A percentile compares a stretch with the other conserved stretches of the same genome.
phyloP scores from a whole-genome alignment of 2,888 invertebrate species.

The Epinotia demarniana region DNA sequence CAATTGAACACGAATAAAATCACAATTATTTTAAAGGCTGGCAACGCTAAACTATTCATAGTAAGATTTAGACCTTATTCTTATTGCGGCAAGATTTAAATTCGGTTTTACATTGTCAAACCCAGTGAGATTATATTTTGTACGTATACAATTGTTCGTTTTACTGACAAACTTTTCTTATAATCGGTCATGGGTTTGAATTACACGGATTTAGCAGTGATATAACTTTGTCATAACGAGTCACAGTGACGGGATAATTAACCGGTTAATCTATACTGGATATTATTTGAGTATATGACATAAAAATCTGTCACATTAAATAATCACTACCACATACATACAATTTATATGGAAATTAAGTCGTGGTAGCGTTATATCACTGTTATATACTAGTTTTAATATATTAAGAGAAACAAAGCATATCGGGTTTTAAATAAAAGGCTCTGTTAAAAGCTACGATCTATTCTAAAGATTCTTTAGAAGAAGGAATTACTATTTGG shows the following conservation, averaged over 20 bases:
- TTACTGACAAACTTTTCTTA: too few relatives aligned
- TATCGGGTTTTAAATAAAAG: neutral
- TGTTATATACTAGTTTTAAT: neutral
- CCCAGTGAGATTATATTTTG: neutral
- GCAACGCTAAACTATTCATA: neutral
- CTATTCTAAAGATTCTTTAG: too few relatives aligned
- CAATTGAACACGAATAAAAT: constrained; percentile 32
- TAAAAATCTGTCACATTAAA: too few relatives aligned
- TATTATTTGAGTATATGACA: too few relatives aligned
- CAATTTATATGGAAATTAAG: too few relatives aligned
- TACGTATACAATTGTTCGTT: neutral
- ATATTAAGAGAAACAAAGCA: neutral
- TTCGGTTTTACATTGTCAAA: neutral
- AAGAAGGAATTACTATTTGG: neutral
- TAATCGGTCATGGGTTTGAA: too few relatives aligned
- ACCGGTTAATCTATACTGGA: too few relatives aligned
- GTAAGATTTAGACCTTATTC: neutral
- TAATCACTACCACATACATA: too few relatives aligned
- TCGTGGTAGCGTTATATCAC: neutral
- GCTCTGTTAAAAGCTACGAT: neutral
- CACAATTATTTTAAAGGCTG: neutral
- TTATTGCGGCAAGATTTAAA: constrained; percentile 5
- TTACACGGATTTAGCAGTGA: too few relatives aligned
- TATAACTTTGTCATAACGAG: too few relatives aligned
- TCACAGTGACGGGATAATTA: too few relatives aligned